Evolutionary conservation across 2,113 vertebrate species (phyloP).

Genomic region (Charadrius vociferus): DNA sequence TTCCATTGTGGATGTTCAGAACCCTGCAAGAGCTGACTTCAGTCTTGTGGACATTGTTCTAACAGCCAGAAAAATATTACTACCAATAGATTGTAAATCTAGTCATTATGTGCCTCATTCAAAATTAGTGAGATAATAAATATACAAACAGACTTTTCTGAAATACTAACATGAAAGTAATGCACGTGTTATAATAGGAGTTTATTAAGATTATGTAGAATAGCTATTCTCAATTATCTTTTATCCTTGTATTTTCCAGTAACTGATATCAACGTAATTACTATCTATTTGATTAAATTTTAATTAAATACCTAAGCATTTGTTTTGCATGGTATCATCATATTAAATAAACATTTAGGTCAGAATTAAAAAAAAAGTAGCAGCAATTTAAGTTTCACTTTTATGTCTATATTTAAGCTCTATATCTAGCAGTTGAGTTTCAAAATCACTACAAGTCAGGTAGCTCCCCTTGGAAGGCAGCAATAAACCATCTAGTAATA

Average conservation of each 20-base stretch:
- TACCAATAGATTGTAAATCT: background rate
- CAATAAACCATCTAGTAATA: background rate
- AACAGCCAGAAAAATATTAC: background rate
- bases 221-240: background rate
- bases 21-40: background rate
- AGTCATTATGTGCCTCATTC: background rate
- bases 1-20: background rate
- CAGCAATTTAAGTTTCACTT: background rate
- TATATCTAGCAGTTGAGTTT: background rate
- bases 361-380: background rate
- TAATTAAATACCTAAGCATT: background rate
- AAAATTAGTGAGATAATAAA: background rate
- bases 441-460: background rate
- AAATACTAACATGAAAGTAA: background rate
- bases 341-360: background rate
- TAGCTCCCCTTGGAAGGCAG: background rate
- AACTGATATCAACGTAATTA: background rate
- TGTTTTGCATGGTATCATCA: background rate
- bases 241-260: background rate
- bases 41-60: background rate
- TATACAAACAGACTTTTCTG: background rate
- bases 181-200: background rate
- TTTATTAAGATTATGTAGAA: background rate
- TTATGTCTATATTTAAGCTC: background rate
- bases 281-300: background rate